Base-by-base conservation (phyloP, 2,113 vertebrate species). In the Pipra filicauda region DNA sequence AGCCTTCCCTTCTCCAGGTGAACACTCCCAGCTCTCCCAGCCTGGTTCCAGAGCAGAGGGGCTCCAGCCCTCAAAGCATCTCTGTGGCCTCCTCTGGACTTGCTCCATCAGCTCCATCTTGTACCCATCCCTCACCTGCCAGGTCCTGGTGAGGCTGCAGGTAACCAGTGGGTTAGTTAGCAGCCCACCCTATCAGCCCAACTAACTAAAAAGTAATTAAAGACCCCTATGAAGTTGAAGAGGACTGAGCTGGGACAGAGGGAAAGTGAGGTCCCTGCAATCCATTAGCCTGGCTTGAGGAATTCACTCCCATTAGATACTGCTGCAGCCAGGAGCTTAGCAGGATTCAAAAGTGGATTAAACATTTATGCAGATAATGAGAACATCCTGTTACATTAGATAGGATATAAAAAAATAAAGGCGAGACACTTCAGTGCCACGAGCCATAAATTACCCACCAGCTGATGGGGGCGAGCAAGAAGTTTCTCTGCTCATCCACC, bases 291-390 rank as follows among this genome's bases (percentile, higher is more conserved):
- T 33, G 14, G 23, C 92, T 94, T 84, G 90, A 96, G 93, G 93
- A 96, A 90, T 90, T 85, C 72, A 61, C 83, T 88, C 39, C 90
- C 79, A 84, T 94, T 70, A 91, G 92, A 49, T 55, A 37, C 39
- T 51, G 79, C 82, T 41, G 78, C 88, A 93, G 95, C 69, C 80
- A 73, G 88, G 72, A 87, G 87, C 92, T 89, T 70, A 81, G 73
- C 69, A 81, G 30, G 90, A 88, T 52, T 86, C 95, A 65, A 61
- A 90, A 96, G 88, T 28, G 77, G 88, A 96, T 96, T 93, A 97
- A 97, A 96, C 92, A 96, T 97, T 93, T 71, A 96, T 97, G 57
- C 13, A 85, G 90, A 84, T 96, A 96, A 97, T 97, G 95, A 96
- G 96, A 96, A 96, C 95, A 96, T 95, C 92, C 85, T 95, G 95